These are phyloP conservation scores for Scomber japonicus DNA, from an alignment of 2,113 vertebrate species.

Conservation along the genomic window DNA sequence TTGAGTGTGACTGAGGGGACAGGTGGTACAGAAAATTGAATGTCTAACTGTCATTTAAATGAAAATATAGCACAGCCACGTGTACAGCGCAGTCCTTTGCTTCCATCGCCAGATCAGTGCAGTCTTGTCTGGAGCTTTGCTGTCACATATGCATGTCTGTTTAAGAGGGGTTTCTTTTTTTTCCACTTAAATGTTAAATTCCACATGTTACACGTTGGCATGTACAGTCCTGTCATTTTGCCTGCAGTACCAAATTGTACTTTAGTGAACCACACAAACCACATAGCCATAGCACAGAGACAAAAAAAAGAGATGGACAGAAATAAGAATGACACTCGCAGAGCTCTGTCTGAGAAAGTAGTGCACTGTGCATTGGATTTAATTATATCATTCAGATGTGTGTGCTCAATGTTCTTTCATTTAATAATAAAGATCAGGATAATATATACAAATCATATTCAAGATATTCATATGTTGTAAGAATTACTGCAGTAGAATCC, in stretches of 20 bases:
- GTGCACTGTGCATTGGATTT: not conserved
- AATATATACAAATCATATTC: not conserved
- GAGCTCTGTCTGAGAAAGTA: not conserved
- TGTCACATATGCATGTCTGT: conserved; percentile 7
- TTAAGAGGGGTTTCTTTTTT: conserved; percentile 14
- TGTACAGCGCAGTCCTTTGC: not conserved
- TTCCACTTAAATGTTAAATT: conserved; percentile 72
- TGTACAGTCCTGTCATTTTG: conserved; percentile 49
- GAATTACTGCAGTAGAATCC: conserved; percentile 1
- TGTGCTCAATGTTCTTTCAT: not conserved
- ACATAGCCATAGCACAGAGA: not conserved
- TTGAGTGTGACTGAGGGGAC: not conserved
- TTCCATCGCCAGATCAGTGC: not conserved
- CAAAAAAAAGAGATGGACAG: not conserved
- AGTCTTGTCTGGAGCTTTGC: not conserved
- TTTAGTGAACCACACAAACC: not conserved
- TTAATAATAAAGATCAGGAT: not conserved
- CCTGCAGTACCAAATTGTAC: conserved; percentile 1
- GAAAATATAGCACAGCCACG: not conserved
- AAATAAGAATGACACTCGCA: not conserved
- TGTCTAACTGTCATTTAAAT: not conserved
- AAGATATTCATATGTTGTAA: not conserved
- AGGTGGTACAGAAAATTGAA: not conserved
- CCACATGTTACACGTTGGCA: conserved; percentile 56
- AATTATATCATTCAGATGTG: not conserved